Evolutionary conservation across 2,797 vertebrate species (phyloP).

Genomic region (Steatocranus sp.): DNA sequence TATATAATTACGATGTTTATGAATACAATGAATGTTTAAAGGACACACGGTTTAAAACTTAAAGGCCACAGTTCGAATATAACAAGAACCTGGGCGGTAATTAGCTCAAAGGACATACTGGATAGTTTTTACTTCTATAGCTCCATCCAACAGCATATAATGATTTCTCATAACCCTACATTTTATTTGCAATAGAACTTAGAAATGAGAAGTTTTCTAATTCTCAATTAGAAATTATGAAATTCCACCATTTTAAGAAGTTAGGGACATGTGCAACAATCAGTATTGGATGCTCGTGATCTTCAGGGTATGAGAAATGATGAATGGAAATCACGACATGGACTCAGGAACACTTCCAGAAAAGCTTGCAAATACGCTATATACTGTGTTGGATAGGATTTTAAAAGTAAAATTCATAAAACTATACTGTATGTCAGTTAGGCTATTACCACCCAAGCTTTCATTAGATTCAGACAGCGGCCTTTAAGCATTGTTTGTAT

Average conservation of each 20-base stretch:
- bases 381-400: too few relatives aligned
- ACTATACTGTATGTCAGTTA: too few relatives aligned
- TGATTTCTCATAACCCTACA: neutral
- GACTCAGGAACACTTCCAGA: neutral
- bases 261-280: neutral
- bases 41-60: rapidly evolving
- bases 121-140: neutral
- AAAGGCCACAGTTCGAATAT: neutral
- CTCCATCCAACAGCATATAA: neutral
- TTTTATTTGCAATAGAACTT: neutral
- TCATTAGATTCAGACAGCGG: neutral
- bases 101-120: neutral
- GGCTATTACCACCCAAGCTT: neutral
- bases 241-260: neutral
- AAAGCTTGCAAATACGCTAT: too few relatives aligned
- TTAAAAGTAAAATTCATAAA: too few relatives aligned
- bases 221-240: neutral
- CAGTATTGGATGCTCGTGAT: neutral
- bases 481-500: neutral
- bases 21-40: neutral
- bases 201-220: neutral
- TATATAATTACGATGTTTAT: neutral
- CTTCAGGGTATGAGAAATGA: neutral
- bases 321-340: neutral
- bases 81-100: neutral